phyloP scores from a whole-genome alignment of 2,888 invertebrate genomes.

The Mystacides longicornis region DNA sequence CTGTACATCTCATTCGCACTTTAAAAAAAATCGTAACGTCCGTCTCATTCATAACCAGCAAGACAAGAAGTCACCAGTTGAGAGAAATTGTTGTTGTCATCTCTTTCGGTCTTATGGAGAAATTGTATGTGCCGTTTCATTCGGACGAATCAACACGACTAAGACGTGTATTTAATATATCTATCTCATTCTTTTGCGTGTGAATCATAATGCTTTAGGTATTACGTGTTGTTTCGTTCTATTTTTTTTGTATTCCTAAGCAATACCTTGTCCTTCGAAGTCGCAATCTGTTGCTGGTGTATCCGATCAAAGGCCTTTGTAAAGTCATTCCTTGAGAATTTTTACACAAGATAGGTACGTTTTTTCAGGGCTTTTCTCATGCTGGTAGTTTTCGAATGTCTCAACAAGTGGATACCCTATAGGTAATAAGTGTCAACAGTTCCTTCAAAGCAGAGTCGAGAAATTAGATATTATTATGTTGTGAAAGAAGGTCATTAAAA shows the following conservation, averaged over 20 bases:
- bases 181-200: neutral
- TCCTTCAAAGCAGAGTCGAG: too few species aligned
- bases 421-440: too few species aligned
- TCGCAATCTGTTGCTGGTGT: neutral
- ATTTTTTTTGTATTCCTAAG: neutral
- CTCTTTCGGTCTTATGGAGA: constrained; percentile 4
- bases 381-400: too few species aligned
- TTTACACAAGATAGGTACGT: neutral
- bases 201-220: too few species aligned
- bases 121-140: constrained; percentile 6
- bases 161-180: neutral
- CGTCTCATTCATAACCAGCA: neutral
- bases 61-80: neutral
- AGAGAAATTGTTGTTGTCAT: neutral
- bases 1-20: neutral
- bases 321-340: neutral
- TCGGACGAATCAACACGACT: neutral
- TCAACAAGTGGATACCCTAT: too few species aligned
- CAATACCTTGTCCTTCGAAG: neutral
- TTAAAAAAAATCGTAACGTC: constrained; percentile 3
- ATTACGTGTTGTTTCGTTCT: neutral
- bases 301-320: neutral
- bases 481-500: too few species aligned
- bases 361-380: too few species aligned
- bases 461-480: too few species aligned